These are phyloP conservation scores for Plebejus melissa DNA, from an alignment of 2,888 invertebrate genomes.

Conservation along the genomic window DNA sequence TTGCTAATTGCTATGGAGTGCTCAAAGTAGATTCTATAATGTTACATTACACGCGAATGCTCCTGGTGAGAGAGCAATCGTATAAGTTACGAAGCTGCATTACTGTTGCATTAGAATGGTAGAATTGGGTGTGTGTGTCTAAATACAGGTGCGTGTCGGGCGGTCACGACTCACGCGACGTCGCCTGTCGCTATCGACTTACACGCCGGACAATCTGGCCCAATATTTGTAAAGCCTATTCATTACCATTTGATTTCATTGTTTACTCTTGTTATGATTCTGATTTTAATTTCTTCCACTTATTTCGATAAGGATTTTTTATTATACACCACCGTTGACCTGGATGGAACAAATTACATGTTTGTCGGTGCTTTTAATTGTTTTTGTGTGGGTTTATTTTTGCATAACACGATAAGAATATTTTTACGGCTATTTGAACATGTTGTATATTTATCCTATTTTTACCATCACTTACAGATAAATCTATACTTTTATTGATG, in stretches of 20 bases:
- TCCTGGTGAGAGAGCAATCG: too few species aligned
- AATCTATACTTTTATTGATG: too few species aligned
- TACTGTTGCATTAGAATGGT: neutral
- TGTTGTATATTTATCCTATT: too few species aligned
- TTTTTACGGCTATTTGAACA: neutral
- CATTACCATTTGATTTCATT: constrained; percentile 69
- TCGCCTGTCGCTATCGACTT: constrained; percentile 74
- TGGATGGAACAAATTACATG: constrained; percentile 6
- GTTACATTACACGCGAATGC: too few species aligned
- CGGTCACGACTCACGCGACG: constrained; percentile 65
- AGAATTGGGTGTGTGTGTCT: constrained; percentile 48
- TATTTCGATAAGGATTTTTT: constrained; percentile 21
- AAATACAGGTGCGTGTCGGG: constrained; percentile 56
- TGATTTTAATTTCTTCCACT: constrained; percentile 26
- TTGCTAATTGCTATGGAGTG: too few species aligned
- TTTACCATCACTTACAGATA: too few species aligned
- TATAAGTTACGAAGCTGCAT: neutral
- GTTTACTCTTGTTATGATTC: constrained; percentile 49
- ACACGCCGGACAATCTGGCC: constrained; percentile 73
- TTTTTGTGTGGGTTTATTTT: constrained; percentile 10
- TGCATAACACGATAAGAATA: neutral
- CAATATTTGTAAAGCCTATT: constrained; percentile 74
- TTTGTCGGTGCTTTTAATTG: constrained; percentile 7
- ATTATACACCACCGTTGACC: constrained; percentile 22
- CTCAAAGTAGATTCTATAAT: too few species aligned